phyloP scores from a whole-genome alignment of 2,888 invertebrate genomes.

The Hermaeophaga mercurialis region DNA sequence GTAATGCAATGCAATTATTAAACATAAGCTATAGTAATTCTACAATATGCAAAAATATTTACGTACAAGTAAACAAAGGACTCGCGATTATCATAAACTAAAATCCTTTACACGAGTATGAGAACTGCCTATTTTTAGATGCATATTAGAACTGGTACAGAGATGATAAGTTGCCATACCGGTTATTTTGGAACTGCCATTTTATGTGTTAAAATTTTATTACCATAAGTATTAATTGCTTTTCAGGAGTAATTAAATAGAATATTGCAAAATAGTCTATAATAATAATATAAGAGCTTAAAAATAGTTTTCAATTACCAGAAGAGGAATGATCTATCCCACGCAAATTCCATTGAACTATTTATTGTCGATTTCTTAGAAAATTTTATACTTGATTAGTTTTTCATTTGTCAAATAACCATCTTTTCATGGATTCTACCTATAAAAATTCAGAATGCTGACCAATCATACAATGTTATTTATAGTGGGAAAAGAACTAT shows the following conservation, averaged over 20 bases:
- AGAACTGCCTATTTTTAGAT: conserved; percentile 27
- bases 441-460: too few species aligned
- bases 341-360: too few species aligned
- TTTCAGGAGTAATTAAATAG: conserved; percentile 9
- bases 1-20: too few species aligned
- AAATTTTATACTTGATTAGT: too few species aligned
- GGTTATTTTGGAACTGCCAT: conserved; percentile 10
- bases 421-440: too few species aligned
- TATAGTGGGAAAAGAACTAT: too few species aligned
- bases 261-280: conserved; percentile 2
- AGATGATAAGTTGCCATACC: neutral
- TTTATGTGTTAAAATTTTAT: conserved; percentile 5
- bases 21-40: too few species aligned
- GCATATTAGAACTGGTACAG: conserved; percentile 16
- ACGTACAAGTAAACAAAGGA: conserved; percentile 27
- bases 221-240: neutral
- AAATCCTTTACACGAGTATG: conserved; percentile 24
- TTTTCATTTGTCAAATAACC: too few species aligned
- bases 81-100: conserved; percentile 27
- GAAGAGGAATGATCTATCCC: too few species aligned
- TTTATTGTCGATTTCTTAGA: too few species aligned
- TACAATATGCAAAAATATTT: conserved; percentile 31
- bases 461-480: too few species aligned
- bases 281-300: neutral
- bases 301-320: neutral